phyloP scores from a whole-genome alignment of 2,888 invertebrate genomes.

The Pollenia labialis region DNA sequence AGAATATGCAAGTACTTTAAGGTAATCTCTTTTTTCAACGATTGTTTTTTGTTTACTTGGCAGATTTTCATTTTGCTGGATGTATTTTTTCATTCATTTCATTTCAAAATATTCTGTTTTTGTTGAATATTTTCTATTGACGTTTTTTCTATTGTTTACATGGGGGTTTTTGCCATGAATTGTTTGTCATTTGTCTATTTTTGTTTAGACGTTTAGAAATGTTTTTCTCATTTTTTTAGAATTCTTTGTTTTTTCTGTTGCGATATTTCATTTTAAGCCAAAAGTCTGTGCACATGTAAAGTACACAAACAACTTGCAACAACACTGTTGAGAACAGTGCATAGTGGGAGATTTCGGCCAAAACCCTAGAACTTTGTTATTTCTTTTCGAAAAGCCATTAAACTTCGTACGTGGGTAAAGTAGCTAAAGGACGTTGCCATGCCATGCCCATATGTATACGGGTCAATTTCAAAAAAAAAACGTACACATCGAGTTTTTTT shows the following conservation, averaged over 20 bases:
- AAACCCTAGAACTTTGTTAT: no score
- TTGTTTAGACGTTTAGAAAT: constrained; percentile 40
- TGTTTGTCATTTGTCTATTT: constrained; percentile 54
- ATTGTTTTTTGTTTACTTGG: not conserved
- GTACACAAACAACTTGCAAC: not conserved
- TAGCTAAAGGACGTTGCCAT: no score
- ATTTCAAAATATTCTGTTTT: not conserved
- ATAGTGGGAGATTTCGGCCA: no score
- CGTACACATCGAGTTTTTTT: no score
- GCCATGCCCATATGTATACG: no score
- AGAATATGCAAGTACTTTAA: not conserved
- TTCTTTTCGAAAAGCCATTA: no score
- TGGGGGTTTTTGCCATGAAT: constrained; percentile 2
- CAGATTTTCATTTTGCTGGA: constrained; percentile 17
- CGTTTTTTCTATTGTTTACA: constrained; percentile 33
- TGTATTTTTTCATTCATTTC: not conserved
- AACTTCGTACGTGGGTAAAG: no score
- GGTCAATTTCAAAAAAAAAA: no score
- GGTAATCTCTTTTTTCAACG: not conserved
- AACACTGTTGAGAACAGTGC: not conserved
- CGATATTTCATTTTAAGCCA: not conserved
- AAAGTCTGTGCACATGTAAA: not conserved
- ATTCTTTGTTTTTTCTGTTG: constrained; percentile 8
- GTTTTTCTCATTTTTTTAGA: not conserved
- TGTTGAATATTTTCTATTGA: not conserved